A percentile compares a stretch with the other conserved stretches of the same genome.
Evolutionary conservation across 2,797 vertebrate species (phyloP).

Genomic region (Chanos chanos): DNA sequence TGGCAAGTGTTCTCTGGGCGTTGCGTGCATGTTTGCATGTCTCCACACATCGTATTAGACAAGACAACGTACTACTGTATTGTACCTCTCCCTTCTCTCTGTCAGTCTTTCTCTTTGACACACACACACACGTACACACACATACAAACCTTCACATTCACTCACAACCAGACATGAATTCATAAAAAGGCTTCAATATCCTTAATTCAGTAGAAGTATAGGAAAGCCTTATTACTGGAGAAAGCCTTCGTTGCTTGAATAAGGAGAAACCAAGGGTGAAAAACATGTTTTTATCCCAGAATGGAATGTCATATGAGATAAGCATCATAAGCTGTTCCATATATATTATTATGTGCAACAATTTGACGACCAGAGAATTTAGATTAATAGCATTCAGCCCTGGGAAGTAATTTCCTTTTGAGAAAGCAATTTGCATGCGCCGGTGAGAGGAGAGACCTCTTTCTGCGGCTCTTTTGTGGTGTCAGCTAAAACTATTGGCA

Average conservation of each 20-base stretch:
- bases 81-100: no score
- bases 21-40: no score
- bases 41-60: no score
- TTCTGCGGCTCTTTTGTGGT: constrained; percentile 52
- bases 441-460: constrained; percentile 68
- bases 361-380: constrained; percentile 76
- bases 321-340: constrained; percentile 63
- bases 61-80: no score
- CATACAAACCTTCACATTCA: not conserved
- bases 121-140: not conserved
- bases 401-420: constrained; percentile 82
- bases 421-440: constrained; percentile 81
- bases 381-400: constrained; percentile 78
- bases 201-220: constrained; percentile 14
- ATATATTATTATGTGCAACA: constrained; percentile 72
- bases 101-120: not conserved
- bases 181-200: not conserved
- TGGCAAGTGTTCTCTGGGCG: no score
- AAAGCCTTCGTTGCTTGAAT: constrained; percentile 19
- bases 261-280: constrained; percentile 7
- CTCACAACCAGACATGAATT: not conserved
- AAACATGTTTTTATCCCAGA: constrained; percentile 32
- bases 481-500: constrained; percentile 81
- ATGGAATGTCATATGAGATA: constrained; percentile 49
- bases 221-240: constrained; percentile 11